Evolutionary conservation across 2,113 vertebrate species (phyloP).

Genomic region (Poicephalus meyeri): DNA sequence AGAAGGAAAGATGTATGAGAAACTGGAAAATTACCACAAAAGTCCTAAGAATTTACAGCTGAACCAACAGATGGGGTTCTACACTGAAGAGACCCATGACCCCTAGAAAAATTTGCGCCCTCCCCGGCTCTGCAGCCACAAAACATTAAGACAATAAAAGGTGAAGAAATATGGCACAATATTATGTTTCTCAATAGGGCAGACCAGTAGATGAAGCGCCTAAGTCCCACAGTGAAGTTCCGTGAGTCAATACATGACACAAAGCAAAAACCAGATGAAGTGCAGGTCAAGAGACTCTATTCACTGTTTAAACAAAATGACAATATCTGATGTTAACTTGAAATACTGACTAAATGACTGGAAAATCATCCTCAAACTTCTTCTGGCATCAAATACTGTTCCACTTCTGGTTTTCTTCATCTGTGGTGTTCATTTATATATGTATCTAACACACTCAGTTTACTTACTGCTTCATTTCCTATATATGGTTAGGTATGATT

Average conservation of each 20-base stretch:
- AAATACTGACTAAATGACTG: neutral
- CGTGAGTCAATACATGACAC: neutral
- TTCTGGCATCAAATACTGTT: neutral
- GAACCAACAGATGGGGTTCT: neutral
- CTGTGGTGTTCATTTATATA: neutral
- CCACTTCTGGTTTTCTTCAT: neutral
- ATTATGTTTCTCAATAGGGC: rapidly evolving
- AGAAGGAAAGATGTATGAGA: neutral
- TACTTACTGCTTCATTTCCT: neutral
- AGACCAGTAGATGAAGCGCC: neutral
- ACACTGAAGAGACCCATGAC: neutral
- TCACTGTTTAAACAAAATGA: neutral
- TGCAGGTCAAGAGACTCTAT: neutral
- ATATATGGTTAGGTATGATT: neutral
- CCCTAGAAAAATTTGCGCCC: neutral
- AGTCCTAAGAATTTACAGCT: neutral
- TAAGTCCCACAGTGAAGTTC: neutral
- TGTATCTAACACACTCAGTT: neutral
- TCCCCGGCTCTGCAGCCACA: neutral
- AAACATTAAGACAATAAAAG: neutral
- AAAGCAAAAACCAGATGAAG: neutral
- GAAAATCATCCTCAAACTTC: neutral
- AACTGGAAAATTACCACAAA: neutral
- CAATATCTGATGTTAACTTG: neutral
- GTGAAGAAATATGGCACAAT: neutral